Evolutionary conservation across 2,888 invertebrate genomes (phyloP), one percentile per base, ranked within the genome.

Genomic region (Hylaea fasciaria): DNA sequence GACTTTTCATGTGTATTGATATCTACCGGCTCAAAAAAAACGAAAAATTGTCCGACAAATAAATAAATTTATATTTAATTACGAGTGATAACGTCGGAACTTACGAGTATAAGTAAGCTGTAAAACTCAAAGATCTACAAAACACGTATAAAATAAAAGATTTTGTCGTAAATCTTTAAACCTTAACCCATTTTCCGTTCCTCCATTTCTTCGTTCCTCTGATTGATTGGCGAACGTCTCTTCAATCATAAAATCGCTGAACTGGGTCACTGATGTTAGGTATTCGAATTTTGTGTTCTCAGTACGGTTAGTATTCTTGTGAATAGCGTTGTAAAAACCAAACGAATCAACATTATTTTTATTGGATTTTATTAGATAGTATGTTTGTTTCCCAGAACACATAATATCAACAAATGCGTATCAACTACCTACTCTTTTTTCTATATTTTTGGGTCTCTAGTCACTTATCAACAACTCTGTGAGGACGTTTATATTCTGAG

Each of bases 151-250:
- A 52, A 52, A 52, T 52, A 14, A 22, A 37, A 52, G 13, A 52
- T n/a, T n/a, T n/a, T 11, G 44, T 32, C 44, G 12, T 52, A 45
- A 52, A 52, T 52, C 43, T 52, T 52, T 44, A 43, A 44, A 22
- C 45, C n/a, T 16, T 37, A 22, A 45, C 52, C 37, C 48, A 37
- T 44, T 57, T 56, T 52, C 35, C 48, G 55, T 55, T 51, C 47
- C 50, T 41, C 43, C 14, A 57, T 65, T 54, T 22, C 59, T 46
- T 58, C 52, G 53, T 53, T 57, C 35, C 40, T 54, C 39, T 51
- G 46, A 65, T 65, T 59, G 57, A 57, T 54, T 48, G 59, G 29
- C 57, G 53, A 37, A 39, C 53, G 53, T 28, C 44, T 44, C 16
- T 54, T 54, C 53, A 39, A 46, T 46, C 46, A 45, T 46, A 22